These are phyloP conservation scores for Discoglossus pictus DNA, from an alignment of 2,797 vertebrate genomes.

Conservation along the genomic window DNA sequence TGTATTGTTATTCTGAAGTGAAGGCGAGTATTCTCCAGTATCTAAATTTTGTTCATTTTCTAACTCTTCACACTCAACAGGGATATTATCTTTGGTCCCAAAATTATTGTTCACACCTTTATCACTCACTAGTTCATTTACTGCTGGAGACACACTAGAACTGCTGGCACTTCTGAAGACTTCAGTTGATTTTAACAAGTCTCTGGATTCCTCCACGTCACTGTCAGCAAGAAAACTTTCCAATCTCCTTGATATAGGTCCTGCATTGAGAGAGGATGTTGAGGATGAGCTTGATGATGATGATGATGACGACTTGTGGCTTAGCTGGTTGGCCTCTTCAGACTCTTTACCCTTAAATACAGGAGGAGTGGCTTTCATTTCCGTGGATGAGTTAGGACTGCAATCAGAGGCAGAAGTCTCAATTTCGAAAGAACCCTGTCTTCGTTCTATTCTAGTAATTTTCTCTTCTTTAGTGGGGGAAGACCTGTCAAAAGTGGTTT, in stretches of 20 bases:
- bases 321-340: conserved; percentile 53
- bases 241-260: conserved; percentile 86
- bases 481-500: conserved; percentile 72
- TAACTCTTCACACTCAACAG: conserved; percentile 1
- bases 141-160: neutral
- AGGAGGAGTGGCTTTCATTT: neutral
- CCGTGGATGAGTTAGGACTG: conserved; percentile 1
- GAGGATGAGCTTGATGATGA: conserved; percentile 22
- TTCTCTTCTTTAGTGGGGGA: conserved; percentile 64
- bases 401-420: conserved; percentile 26
- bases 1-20: conserved; percentile 25
- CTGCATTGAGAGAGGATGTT: conserved; percentile 72
- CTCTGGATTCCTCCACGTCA: conserved; percentile 73
- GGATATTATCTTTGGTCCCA: neutral
- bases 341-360: conserved; percentile 54
- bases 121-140: conserved; percentile 6
- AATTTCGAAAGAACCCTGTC: conserved; percentile 34
- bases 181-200: conserved; percentile 57
- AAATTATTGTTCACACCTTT: conserved; percentile 15
- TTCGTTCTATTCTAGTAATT: neutral
- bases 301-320: conserved; percentile 54
- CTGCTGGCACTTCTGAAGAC: neutral
- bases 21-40: conserved; percentile 51
- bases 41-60: conserved; percentile 47
- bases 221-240: conserved; percentile 81